Base-by-base conservation (phyloP, 2,888 invertebrate species). In the Ichneumon xanthorius region DNA sequence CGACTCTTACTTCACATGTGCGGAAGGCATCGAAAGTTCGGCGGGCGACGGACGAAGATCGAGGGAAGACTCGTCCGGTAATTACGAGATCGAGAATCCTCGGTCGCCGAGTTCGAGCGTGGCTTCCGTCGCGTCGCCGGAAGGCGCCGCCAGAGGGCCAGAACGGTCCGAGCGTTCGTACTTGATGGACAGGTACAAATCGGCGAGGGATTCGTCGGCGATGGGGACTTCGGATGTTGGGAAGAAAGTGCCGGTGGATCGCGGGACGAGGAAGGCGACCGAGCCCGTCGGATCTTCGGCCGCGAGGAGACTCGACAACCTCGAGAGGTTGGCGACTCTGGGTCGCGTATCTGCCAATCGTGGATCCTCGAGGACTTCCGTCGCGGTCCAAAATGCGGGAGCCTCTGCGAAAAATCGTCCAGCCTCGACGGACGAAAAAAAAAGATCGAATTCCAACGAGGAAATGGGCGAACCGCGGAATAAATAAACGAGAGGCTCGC, bases 81-180 rank as follows among this genome's bases (percentile, higher is more conserved):
- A 79, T 73, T 85, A 82, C 48, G 73, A 22, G 11, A 85, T 82
- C 6, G 75, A 85, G 30, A 75, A 82, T 22, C 53, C 73, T 9
- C 65, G 73, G 78, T 85, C 84, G 14, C 75, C 82, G 50, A 82
- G 71, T 71, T 82, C 82, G 4, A 81, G 77, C 73, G 61, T 81
- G 30, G 65, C 33, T 37, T 82, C 78, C 45, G 50, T 33, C 14
- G 2, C 40, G n/a, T 72, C 82, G 19, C 45, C 40, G 0, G 61
- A 33, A 9, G 50, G 68, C 14, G 26, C 16, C n/a, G 30, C 26
- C 16, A 63, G 16, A 63, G 6, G 14, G 0, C n/a, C 70, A 7
- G 22, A 53, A 11, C 33, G 61, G 9, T 9, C 65, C 58, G 68
- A 80, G 5, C 53, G 65, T 19, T 70, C 71, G 6, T 53, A 11